Conservation (phyloP, 2,888 invertebrate species). For the Phortica magna region DNA sequence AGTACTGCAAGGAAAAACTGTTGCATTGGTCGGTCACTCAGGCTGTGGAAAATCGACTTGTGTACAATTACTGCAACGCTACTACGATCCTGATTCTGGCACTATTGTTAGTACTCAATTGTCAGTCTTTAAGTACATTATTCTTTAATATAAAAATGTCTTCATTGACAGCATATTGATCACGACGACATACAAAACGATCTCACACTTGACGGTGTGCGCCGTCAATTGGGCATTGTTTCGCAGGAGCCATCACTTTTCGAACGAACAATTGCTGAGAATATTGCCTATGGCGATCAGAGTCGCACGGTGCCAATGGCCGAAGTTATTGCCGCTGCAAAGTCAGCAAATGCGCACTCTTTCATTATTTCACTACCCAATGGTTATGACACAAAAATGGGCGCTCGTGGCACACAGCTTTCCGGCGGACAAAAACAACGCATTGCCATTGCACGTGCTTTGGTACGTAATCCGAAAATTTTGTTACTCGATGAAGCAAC, state of each 20-base stretch:
- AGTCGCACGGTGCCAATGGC: slow-evolving; percentile 82
- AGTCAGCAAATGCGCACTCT: slow-evolving; percentile 87
- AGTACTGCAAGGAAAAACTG: slow-evolving; percentile 84
- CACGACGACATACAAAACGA: slow-evolving; percentile 80
- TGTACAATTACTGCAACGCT: slow-evolving; percentile 87
- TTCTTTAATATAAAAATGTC: neutral
- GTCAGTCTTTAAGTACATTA: neutral
- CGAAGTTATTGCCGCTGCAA: slow-evolving; percentile 86
- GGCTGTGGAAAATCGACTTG: slow-evolving; percentile 91
- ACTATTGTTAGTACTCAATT: slow-evolving; percentile 79
- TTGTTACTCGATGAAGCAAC: slow-evolving; percentile 88
- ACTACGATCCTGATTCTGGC: slow-evolving; percentile 87
- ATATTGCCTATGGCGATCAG: slow-evolving; percentile 93
- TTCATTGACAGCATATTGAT: slow-evolving; percentile 76
- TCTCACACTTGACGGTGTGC: slow-evolving; percentile 83
- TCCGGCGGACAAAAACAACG: slow-evolving; percentile 94
- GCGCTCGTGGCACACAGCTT: slow-evolving; percentile 87
- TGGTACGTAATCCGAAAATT: slow-evolving; percentile 86
- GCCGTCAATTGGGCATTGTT: slow-evolving; percentile 88
- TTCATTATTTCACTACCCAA: slow-evolving; percentile 87
- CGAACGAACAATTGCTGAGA: slow-evolving; percentile 89
- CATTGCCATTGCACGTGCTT: slow-evolving; percentile 89
- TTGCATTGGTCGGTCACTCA: slow-evolving; percentile 86
- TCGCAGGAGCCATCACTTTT: slow-evolving; percentile 93
- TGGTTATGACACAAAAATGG: slow-evolving; percentile 87